Percentiles rank a stretch among this genome's conserved stretches.
These are phyloP conservation scores for Euzophera pinguis DNA, from an alignment of 2,888 invertebrate species.

Conservation along the genomic window DNA sequence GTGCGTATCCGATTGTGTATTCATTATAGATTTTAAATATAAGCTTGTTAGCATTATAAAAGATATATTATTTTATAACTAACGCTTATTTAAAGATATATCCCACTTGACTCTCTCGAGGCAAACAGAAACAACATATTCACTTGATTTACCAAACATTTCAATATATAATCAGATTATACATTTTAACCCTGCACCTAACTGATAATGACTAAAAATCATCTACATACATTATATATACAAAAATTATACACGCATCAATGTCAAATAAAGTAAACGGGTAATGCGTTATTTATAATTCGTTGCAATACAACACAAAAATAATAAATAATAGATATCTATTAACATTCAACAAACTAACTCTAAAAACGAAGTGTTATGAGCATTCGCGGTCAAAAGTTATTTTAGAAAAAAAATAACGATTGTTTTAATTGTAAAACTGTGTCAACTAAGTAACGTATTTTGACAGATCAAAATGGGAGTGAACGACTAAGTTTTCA, in stretches of 20 bases:
- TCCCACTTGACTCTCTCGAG: background rate
- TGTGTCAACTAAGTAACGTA: background rate
- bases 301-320: conserved; percentile 66
- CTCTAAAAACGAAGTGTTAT: conserved; percentile 46
- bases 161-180: conserved; percentile 23
- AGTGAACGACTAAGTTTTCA: conserved; percentile 9
- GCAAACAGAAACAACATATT: conserved; percentile 1
- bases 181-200: conserved; percentile 26
- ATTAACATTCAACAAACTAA: conserved; percentile 72
- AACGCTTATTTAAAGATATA: conserved; percentile 7
- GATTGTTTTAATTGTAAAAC: conserved; percentile 16
- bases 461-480: conserved; percentile 8
- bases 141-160: conserved; percentile 18
- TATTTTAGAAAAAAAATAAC: conserved; percentile 25
- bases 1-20: background rate
- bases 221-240: conserved; percentile 47
- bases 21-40: background rate
- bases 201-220: conserved; percentile 39
- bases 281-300: conserved; percentile 46
- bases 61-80: conserved; percentile 9
- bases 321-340: conserved; percentile 70
- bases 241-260: conserved; percentile 29
- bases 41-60: conserved; percentile 10
- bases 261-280: conserved; percentile 41
- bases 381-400: conserved; percentile 27